These are phyloP conservation scores for Nemurella pictetii DNA, from an alignment of 2,888 invertebrate genomes.

Conservation along the genomic window DNA sequence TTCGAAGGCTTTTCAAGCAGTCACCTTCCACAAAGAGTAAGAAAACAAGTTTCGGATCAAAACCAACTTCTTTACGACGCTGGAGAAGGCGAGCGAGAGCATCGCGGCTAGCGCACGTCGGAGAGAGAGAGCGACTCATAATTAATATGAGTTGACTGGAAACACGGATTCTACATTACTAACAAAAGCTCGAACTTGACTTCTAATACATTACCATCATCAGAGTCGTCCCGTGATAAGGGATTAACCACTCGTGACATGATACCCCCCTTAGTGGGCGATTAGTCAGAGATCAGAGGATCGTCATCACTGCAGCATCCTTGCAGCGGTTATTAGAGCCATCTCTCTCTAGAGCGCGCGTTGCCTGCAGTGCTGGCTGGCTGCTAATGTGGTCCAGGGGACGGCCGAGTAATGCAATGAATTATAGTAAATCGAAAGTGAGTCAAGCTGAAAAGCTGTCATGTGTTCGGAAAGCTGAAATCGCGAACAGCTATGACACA, in stretches of 20 bases:
- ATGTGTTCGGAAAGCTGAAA: background rate
- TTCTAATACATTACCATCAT: constrained; percentile 1
- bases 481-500: background rate
- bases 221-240: constrained; percentile 12
- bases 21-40: background rate
- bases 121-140: constrained; percentile 30
- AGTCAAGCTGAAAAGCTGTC: background rate
- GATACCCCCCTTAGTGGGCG: constrained; percentile 20
- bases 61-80: constrained; percentile 2
- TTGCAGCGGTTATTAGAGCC: too few species aligned
- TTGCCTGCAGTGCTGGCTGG: too few species aligned
- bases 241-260: background rate
- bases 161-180: constrained; percentile 40
- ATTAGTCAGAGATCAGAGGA: constrained; percentile 8
- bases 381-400: too few species aligned
- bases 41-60: constrained; percentile 12
- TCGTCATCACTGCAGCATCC: too few species aligned
- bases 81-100: constrained; percentile 7
- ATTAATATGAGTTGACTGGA: constrained; percentile 38
- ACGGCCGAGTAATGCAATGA: background rate
- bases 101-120: background rate
- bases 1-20: constrained; percentile 1
- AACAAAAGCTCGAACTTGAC: constrained; percentile 23
- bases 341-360: too few species aligned
- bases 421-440: background rate